Evolutionary conservation across 2,888 invertebrate genomes (phyloP), one percentile per base, ranked within the genome.

Genomic region (Zhuqinia jingwanae): DNA sequence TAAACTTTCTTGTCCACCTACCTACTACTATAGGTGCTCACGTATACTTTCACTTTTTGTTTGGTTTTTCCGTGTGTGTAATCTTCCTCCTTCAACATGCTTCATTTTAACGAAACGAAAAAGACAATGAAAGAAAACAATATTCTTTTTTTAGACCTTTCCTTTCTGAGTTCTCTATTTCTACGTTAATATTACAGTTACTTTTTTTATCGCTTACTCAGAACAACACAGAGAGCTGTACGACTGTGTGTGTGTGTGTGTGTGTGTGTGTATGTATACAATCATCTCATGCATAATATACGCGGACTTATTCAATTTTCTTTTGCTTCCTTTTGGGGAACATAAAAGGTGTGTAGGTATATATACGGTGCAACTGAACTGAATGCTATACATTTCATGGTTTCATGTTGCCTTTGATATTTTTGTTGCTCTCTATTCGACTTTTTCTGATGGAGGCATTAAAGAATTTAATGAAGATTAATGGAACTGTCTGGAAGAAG

Each of bases 401-500:
- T n/a, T n/a, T n/a, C n/a, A n/a, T n/a, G n/a, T n/a, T n/a, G n/a
- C n/a, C n/a, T n/a, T 36, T 36, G 36, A 36, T 36, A 36, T 36
- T 36, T 13, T 63, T 63, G 70, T 17, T 25, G 50, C 70, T 47
- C 70, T 45, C 70, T 25, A 47, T 70, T 70, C 47, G 47, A 50
- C 70, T 70, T 70, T n/a, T 36, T 63, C 63, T 83, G 76, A 75
- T 83, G 75, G 42, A 60, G 68, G 68, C 68, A 84, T 85, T 70
- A 85, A 78, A 78, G 78, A 76, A 45, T 73, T 85, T 85, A 85
- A 85, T 85, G 85, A 78, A 85, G 78, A 85, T 85, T 78, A 85
- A 85, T 85, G 85, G 78, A 73, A 47, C n/a, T 84, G 77, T 68
- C 56, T 53, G 10, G 27, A 45, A 27, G 68, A 58, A 68, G 77